Base-by-base conservation (phyloP, 2,113 vertebrate species). In the Ammodytes marinus region DNA sequence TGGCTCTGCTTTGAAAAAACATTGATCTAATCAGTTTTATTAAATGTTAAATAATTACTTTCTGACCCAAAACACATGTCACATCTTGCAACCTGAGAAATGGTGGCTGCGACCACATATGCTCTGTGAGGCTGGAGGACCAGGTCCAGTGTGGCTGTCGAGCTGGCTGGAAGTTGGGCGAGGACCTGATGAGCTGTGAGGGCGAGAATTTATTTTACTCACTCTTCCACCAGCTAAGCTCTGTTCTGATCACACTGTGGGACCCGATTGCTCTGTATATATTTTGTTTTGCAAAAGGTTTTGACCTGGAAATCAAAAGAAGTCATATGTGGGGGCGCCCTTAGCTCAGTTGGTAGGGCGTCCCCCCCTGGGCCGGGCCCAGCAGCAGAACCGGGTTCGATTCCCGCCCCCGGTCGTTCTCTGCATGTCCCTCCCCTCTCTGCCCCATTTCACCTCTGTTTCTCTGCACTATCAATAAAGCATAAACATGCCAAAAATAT, bases 71-170 rank as follows among this genome's bases (percentile, higher is more conserved):
- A 27, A 39, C 80, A 96, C 95, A 94, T 70, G 86, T 91, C n/a
- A 94, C 90, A 8, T 94, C 95, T 2, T 96, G 96, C 74, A 82
- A 77, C 39, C 83, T 92, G 78, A 91, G 94, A 80, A 96, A 96
- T 37, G 95, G 95, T 0, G 96, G 96, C 4, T 96, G 96, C 57
- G 90, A 93, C 3, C 95, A 96, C 43, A 3, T 54, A 1, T 96
- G 96, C 53, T 80, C 77, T 0, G 42, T 91, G 47, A 74, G 85
- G 8, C 83, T 88, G 0, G 93, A 94, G 53, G 91, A 91, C 3
- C 84, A 42, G 0, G 64, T 95, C 50, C 90, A 91, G 58, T 96
- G 96, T 73, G 87, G 89, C 90, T 96, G 96, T 86, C 90, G 45
- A 70, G 59, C 77, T 1, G 94, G 95, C 43, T 96, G 95, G 95